Evolutionary conservation across 2,113 vertebrate genomes (phyloP).

Genomic region (Scomber japonicus): DNA sequence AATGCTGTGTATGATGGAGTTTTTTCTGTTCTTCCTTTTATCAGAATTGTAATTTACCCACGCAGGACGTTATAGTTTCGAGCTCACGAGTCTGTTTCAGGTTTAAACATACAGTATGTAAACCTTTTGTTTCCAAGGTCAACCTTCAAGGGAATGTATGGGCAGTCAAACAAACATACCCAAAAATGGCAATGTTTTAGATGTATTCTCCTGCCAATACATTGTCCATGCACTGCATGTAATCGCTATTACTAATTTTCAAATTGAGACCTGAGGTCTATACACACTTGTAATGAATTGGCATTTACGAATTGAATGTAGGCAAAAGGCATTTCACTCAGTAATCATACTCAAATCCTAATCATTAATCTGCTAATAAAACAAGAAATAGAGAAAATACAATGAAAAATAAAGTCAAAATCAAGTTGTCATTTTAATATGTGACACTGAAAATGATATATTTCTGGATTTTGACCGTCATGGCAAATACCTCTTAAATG

Average conservation of each 20-base stretch:
- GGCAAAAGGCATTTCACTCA: conserved; percentile 68
- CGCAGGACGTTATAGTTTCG: conserved; percentile 15
- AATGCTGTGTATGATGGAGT: neutral
- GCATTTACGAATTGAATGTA: conserved; percentile 62
- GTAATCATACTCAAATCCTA: conserved; percentile 52
- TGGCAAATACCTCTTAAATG: conserved; percentile 63
- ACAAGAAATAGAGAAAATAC: conserved; percentile 31
- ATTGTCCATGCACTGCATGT: conserved; percentile 50
- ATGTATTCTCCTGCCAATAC: conserved; percentile 43
- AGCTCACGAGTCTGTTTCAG: conserved; percentile 32
- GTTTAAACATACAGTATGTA: conserved; percentile 28
- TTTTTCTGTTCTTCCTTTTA: neutral
- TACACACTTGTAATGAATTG: conserved; percentile 60
- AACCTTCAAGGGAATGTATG: conserved; percentile 40
- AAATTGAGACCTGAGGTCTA: conserved; percentile 44
- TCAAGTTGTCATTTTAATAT: conserved; percentile 60
- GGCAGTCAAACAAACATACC: conserved; percentile 20
- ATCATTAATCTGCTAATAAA: conserved; percentile 35
- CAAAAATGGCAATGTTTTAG: conserved; percentile 19
- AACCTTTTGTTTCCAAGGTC: conserved; percentile 33
- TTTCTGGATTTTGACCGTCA: conserved; percentile 64
- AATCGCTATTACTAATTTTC: conserved; percentile 46
- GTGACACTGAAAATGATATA: conserved; percentile 64
- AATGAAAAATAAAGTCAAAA: conserved; percentile 51
- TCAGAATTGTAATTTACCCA: neutral